Base-by-base conservation (phyloP, 2,113 vertebrate genomes). In the Cynopterus brachyotis region DNA sequence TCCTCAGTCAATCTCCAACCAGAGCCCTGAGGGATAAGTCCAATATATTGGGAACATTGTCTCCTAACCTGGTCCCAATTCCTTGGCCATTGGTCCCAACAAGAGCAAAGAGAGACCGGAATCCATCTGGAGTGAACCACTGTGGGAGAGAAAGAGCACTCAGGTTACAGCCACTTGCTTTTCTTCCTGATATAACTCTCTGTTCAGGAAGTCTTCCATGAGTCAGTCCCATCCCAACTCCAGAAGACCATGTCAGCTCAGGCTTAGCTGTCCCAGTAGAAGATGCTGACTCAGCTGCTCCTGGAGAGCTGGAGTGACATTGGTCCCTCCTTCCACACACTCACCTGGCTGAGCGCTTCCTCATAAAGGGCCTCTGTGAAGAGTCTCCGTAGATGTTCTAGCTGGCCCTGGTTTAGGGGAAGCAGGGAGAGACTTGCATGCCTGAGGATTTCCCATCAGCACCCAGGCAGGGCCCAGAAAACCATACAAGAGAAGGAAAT, bases 1-100 rank as follows among this genome's bases (percentile, higher is more conserved):
- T 96, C 72, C 66, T 86, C 45, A 53, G 30, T 59, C 70, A 59
- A 37, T 75, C 70, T 80, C 75, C 62, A 47, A 78, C 64, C 24
- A 10, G 5, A 59, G 32, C 92, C 67, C 55, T 16, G 10, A 91
- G 37, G 59, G 62, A 76, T 50, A 90, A 64, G 32, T 64, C 32
- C 82, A 69, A 50, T 5, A 80, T 55, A 60, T 81, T 76, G 85
- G 40, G 66, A 81, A 96, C n/a, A 95, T 73, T 92, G 69, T 87
- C 45, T 62, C 60, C 88, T 98, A 97, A 99, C 99, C 99, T 99
- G 87, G 99, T 99, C 89, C 99, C 99, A 40, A 99, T 99, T 94
- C 99, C 99, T 98, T 99, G 99, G 69, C 99, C 99, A 12, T 99
- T 99, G 89, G 99, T 99, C 91, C 99, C 99, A 24, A 99, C 99